A percentile compares a stretch with the other conserved stretches of the same genome.
phyloP scores from a whole-genome alignment of 2,797 vertebrate species.

The Periophthalmus magnuspinnatus region DNA sequence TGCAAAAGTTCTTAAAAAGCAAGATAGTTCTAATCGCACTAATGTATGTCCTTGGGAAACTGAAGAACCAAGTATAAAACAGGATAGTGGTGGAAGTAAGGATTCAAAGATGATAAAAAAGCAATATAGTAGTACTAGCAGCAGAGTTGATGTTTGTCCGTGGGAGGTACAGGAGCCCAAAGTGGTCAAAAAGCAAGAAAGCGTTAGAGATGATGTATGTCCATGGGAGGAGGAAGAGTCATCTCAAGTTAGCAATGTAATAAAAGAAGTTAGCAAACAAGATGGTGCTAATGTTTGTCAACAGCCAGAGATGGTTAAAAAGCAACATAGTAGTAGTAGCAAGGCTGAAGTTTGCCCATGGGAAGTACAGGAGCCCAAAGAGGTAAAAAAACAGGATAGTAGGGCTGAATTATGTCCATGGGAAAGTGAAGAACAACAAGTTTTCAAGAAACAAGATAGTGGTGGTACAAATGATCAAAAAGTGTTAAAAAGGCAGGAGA shows the following conservation, averaged over 20 bases:
- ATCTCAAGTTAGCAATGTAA: neutral
- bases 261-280: neutral
- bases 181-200: constrained; percentile 18
- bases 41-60: constrained; percentile 39
- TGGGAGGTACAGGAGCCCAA: constrained; percentile 35
- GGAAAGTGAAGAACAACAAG: neutral
- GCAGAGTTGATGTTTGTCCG: neutral
- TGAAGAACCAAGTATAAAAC: constrained; percentile 18
- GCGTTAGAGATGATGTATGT: neutral
- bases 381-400: neutral
- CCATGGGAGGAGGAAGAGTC: constrained; percentile 36
- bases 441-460: neutral
- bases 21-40: fast-evolving
- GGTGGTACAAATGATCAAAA: constrained; percentile 5
- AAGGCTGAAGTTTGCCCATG: neutral
- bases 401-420: neutral
- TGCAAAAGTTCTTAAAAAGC: neutral
- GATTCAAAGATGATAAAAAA: constrained; percentile 17
- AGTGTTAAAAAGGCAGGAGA: neutral
- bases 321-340: constrained; percentile 1
- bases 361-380: constrained; percentile 11
- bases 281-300: neutral
- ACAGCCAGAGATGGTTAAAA: neutral
- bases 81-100: neutral
- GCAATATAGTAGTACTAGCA: fast-evolving